A percentile compares a stretch with the other conserved stretches of the same genome.
Conservation (phyloP, 2,113 vertebrate species). For the Sarotherodon lohbergeri region DNA sequence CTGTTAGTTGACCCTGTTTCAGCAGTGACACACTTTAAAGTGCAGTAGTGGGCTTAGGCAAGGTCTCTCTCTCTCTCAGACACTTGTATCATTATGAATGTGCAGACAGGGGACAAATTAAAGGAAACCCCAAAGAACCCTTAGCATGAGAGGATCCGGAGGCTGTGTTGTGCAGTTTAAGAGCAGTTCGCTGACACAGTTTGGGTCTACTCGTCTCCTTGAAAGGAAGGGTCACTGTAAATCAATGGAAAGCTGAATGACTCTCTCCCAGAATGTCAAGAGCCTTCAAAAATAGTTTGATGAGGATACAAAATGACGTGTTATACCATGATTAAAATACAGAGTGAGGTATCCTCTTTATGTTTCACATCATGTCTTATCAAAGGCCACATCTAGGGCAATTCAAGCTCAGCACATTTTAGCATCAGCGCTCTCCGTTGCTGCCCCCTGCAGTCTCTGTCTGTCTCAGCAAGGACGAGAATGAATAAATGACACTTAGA, state of each 20-base stretch:
- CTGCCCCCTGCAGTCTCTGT: constrained; percentile 1
- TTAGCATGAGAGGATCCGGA: accelerated
- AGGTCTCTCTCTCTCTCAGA: background rate
- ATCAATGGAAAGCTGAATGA: background rate
- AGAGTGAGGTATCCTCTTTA: background rate
- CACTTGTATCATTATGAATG: background rate
- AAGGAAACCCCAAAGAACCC: background rate
- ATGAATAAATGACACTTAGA: background rate
- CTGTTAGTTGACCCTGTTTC: background rate
- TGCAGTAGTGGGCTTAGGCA: background rate
- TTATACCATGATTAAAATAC: accelerated
- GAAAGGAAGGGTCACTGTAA: background rate
- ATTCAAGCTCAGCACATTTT: background rate
- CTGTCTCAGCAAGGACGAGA: background rate
- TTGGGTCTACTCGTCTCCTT: background rate
- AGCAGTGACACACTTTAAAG: background rate
- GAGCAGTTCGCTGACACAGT: accelerated
- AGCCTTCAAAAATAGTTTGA: no score
- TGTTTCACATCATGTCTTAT: background rate
- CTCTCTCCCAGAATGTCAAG: background rate
- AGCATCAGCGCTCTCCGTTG: background rate
- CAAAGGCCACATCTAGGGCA: background rate
- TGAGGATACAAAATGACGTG: background rate
- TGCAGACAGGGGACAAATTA: background rate
- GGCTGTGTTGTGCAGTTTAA: background rate